phyloP scores from a whole-genome alignment of 2,113 vertebrate species.

The Stegostoma tigrinum region DNA sequence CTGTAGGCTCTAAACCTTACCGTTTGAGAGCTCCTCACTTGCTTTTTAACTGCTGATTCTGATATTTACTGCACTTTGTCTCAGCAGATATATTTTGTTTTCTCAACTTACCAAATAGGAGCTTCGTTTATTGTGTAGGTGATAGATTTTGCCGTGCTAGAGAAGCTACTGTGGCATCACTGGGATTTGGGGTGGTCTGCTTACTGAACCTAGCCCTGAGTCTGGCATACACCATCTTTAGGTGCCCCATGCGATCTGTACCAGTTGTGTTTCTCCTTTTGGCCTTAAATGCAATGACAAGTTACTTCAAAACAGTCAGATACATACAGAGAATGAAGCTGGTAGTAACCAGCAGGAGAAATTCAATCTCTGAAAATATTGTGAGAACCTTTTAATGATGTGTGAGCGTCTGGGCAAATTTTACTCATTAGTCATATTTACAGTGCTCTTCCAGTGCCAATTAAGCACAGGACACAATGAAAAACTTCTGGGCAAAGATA shows the following conservation, averaged over 20 bases:
- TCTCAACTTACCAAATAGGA: no score
- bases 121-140: no score
- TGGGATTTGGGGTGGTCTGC: no score
- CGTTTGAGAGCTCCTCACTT: neutral
- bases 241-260: no score
- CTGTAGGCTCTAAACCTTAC: neutral
- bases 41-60: neutral
- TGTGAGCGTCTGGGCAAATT: neutral
- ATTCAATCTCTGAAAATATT: neutral
- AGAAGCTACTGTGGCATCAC: no score
- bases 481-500: no score
- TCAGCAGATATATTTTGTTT: neutral
- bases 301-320: neutral
- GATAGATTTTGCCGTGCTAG: no score
- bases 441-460: no score
- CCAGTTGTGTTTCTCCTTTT: no score
- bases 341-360: neutral
- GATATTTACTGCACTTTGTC: neutral
- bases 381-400: neutral
- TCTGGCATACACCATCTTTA: no score
- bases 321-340: neutral
- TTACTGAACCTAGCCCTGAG: no score
- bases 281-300: neutral
- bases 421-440: neutral
- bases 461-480: no score